These are phyloP conservation scores for Halcyon malimbica DNA, from an alignment of 2,113 vertebrate species.

Conservation along the genomic window DNA sequence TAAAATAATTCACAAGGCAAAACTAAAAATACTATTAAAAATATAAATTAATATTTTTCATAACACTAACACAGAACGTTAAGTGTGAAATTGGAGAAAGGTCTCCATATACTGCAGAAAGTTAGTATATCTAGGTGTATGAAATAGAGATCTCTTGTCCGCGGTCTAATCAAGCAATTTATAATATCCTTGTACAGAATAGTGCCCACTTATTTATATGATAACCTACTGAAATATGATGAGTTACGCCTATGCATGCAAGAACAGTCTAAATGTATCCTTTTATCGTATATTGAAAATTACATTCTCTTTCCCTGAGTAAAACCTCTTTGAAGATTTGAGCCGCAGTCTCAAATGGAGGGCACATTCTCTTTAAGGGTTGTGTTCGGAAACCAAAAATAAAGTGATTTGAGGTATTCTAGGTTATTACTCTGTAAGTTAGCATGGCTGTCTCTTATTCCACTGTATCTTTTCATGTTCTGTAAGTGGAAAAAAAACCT, in stretches of 20 bases:
- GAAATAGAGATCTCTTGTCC: conserved; percentile 5
- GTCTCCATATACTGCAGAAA: not conserved
- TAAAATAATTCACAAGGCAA: not conserved
- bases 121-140: not conserved
- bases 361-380: not conserved
- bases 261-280: not conserved
- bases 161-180: not conserved
- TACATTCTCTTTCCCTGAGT: not conserved
- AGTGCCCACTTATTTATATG: not conserved
- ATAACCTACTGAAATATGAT: not conserved
- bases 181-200: not conserved
- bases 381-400: not conserved
- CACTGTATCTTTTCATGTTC: conserved; percentile 38
- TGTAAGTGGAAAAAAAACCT: conserved; percentile 6
- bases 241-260: not conserved
- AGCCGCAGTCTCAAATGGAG: not conserved
- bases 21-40: not conserved
- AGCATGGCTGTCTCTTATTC: not conserved
- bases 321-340: not conserved
- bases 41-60: not conserved
- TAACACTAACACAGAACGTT: not conserved
- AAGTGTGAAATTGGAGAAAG: not conserved
- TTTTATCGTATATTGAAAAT: not conserved
- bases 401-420: not conserved
- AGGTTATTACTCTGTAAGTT: conserved; percentile 17